Conservation (phyloP, 2,113 vertebrate species). For the Coracopsis vasa region DNA sequence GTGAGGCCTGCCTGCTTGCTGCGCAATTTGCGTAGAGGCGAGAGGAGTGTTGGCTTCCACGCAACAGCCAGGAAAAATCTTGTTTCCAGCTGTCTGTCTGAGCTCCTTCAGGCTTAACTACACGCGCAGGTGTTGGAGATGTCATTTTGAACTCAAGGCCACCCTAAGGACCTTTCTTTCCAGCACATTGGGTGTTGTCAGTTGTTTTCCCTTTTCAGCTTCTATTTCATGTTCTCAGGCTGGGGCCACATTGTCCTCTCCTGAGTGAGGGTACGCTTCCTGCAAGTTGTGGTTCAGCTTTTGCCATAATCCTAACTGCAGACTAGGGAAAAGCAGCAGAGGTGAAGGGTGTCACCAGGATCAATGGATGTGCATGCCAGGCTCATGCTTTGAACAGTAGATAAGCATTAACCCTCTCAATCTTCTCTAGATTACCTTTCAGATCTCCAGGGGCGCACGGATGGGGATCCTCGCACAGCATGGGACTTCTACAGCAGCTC, state of each 20-base stretch:
- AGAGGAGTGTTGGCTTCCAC: background rate
- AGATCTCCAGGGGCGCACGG: constrained; percentile 88
- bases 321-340: background rate
- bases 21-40: fast-evolving
- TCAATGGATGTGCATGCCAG: background rate
- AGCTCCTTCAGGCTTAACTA: background rate
- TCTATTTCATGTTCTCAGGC: background rate
- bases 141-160: background rate
- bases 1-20: fast-evolving
- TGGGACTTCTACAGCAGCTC: constrained; percentile 98
- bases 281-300: background rate
- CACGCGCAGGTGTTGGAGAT: background rate
- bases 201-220: background rate
- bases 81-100: background rate
- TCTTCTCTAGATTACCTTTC: constrained; percentile 86
- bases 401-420: background rate
- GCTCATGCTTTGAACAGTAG: background rate
- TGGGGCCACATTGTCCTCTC: background rate
- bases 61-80: background rate
- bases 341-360: background rate
- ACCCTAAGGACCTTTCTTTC: background rate
- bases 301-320: background rate
- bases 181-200: background rate
- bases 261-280: background rate
- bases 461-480: constrained; percentile 83